phyloP scores from a whole-genome alignment of 1,140 invertebrate species.

The Lepidurus couesii region DNA sequence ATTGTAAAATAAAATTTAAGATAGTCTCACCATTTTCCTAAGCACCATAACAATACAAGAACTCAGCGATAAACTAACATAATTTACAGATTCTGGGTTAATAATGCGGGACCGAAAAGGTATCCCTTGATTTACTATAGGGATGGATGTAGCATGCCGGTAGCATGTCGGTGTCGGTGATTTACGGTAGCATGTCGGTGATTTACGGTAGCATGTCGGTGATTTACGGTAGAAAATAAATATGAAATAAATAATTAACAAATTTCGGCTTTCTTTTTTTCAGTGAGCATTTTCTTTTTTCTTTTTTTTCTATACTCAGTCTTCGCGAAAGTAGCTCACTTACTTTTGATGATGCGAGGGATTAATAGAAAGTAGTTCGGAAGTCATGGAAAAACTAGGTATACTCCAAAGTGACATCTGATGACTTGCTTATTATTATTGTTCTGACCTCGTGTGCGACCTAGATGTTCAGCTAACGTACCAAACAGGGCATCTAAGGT shows the following conservation, averaged over 20 bases:
- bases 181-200: neutral
- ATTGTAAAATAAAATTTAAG: neutral
- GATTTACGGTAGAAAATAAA: too few relatives aligned
- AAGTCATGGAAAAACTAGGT: conserved; percentile 36
- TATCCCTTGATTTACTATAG: neutral
- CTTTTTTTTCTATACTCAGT: conserved; percentile 49
- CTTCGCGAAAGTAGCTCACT: conserved; percentile 65
- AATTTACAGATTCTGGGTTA: neutral
- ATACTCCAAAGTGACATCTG: too few relatives aligned
- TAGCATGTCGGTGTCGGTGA: neutral
- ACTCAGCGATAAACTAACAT: neutral
- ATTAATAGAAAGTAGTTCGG: conserved; percentile 47
- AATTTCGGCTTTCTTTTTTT: conserved; percentile 20
- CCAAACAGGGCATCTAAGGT: too few relatives aligned
- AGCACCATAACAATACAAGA: neutral
- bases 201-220: too few relatives aligned
- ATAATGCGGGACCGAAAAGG: conserved; percentile 18
- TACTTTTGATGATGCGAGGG: conserved; percentile 50
- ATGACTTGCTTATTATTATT: too few relatives aligned
- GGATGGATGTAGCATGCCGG: neutral
- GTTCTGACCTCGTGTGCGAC: too few relatives aligned
- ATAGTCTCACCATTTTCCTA: neutral
- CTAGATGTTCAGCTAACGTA: too few relatives aligned
- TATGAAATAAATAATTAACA: neutral
- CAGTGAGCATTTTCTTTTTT: too few relatives aligned